phyloP scores from a whole-genome alignment of 2,888 invertebrate genomes.

The Glaucopsyche alexis region DNA sequence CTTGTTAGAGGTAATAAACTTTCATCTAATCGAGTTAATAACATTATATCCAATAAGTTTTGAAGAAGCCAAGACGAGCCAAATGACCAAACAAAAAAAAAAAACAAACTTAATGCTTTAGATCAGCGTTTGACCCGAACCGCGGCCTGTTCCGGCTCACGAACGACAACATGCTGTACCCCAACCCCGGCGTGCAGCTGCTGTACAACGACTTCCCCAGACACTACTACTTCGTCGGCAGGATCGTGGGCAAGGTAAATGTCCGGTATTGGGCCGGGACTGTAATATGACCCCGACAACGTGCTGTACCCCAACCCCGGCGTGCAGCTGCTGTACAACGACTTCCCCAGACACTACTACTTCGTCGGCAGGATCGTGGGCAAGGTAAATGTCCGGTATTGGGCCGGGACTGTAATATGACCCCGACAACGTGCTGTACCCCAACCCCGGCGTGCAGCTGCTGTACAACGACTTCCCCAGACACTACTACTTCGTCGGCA shows the following conservation, averaged over 20 bases:
- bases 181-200: slow-evolving; percentile 94
- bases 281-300: slow-evolving; percentile 82
- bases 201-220: slow-evolving; percentile 91
- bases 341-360: slow-evolving; percentile 94
- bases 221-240: slow-evolving; percentile 96
- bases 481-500: slow-evolving; percentile 96
- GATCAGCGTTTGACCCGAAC: slow-evolving; percentile 97
- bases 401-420: no score
- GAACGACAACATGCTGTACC: slow-evolving; percentile 95
- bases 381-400: slow-evolving; percentile 80
- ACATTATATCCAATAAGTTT: no score
- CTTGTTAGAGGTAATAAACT: no score
- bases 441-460: slow-evolving; percentile 94
- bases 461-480: slow-evolving; percentile 91
- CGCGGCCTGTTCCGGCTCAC: slow-evolving; percentile 95
- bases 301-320: slow-evolving; percentile 98
- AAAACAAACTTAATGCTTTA: slow-evolving; percentile 40
- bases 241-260: slow-evolving; percentile 92
- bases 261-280: no score
- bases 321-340: slow-evolving; percentile 90
- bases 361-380: slow-evolving; percentile 97
- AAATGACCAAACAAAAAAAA: background rate
- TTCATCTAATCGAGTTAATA: no score
- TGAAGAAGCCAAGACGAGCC: no score
- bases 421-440: slow-evolving; percentile 93